Percentiles rank a stretch among this genome's conserved stretches.
These are phyloP conservation scores for Molossus alvarezi DNA, from an alignment of 2,797 vertebrate genomes.

Conservation along the genomic window DNA sequence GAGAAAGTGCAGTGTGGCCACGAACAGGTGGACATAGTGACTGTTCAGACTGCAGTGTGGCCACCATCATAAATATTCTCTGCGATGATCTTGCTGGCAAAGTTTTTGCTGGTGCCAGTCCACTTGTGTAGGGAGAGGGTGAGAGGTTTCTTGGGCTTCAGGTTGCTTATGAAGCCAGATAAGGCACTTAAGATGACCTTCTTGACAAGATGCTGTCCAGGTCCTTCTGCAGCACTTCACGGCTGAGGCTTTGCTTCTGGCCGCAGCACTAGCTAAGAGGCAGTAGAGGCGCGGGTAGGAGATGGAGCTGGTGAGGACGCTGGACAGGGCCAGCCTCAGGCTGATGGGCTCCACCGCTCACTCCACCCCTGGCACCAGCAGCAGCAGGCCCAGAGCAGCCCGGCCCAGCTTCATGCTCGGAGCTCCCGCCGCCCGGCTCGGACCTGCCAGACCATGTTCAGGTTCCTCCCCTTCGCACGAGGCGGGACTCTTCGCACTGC, in stretches of 20 bases:
- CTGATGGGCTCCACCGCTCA: conserved; percentile 92
- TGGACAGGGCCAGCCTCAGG: conserved; percentile 93
- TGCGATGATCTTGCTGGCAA: conserved; percentile 94
- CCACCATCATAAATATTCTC: conserved; percentile 95
- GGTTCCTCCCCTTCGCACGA: conserved; percentile 21
- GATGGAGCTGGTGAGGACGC: conserved; percentile 94
- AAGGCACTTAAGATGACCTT: conserved; percentile 94
- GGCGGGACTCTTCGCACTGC: neutral
- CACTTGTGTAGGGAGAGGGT: conserved; percentile 96
- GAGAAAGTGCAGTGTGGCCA: conserved; percentile 95
- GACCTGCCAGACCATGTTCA: conserved; percentile 23
- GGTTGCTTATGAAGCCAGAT: conserved; percentile 94
- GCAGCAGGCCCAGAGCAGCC: conserved; percentile 78
- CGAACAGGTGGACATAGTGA: conserved; percentile 95
- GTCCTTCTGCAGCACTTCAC: conserved; percentile 88
- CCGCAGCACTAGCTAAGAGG: conserved; percentile 94
- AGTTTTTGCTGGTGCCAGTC: conserved; percentile 98
- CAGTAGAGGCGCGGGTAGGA: conserved; percentile 94
- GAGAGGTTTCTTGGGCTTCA: conserved; percentile 95
- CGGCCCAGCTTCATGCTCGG: conserved; percentile 85
- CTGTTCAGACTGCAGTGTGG: too few species aligned
- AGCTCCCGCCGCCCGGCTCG: conserved; percentile 16
- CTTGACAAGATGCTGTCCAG: conserved; percentile 95
- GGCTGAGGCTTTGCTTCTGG: conserved; percentile 89
- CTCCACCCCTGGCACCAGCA: conserved; percentile 82